phyloP scores from a whole-genome alignment of 2,888 invertebrate species.

The Loripinus fragilis region DNA sequence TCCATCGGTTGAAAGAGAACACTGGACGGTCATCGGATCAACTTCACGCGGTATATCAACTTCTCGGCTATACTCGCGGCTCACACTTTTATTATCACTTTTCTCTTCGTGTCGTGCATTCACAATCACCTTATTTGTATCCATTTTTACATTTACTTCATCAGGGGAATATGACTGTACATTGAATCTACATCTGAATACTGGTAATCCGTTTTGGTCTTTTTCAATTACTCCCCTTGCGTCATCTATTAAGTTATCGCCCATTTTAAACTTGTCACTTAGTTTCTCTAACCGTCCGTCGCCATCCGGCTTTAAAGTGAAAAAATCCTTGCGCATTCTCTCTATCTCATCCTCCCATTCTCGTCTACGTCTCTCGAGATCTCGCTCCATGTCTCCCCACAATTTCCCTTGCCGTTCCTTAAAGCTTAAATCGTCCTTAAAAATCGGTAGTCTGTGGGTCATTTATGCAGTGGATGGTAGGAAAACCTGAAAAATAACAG shows the following conservation, averaged over 20 bases:
- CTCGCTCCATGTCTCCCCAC: conserved; percentile 80
- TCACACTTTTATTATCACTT: conserved; percentile 73
- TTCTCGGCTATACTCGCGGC: conserved; percentile 77
- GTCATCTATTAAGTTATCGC: conserved; percentile 63
- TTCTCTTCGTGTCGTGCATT: conserved; percentile 76
- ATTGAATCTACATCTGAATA: conserved; percentile 77
- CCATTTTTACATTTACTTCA: conserved; percentile 79
- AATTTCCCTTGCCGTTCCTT: conserved; percentile 80
- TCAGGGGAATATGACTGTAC: conserved; percentile 78
- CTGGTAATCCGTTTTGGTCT: conserved; percentile 70
- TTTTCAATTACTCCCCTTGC: conserved; percentile 70
- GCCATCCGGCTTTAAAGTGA: conserved; percentile 76
- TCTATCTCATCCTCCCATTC: conserved; percentile 82
- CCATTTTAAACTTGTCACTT: conserved; percentile 65
- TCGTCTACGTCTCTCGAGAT: conserved; percentile 76
- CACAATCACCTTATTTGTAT: conserved; percentile 74
- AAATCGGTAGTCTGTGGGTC: conserved; percentile 80
- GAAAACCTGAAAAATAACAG: conserved; percentile 52
- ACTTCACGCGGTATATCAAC: conserved; percentile 77
- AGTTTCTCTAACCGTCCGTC: conserved; percentile 64
- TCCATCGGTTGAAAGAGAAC: conserved; percentile 77
- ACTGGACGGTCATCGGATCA: conserved; percentile 75
- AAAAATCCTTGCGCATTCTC: conserved; percentile 82
- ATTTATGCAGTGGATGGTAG: conserved; percentile 55
- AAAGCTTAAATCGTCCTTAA: conserved; percentile 79